These are phyloP conservation scores for Asobara japonica DNA, from an alignment of 1,140 invertebrate species.

Conservation along the genomic window DNA sequence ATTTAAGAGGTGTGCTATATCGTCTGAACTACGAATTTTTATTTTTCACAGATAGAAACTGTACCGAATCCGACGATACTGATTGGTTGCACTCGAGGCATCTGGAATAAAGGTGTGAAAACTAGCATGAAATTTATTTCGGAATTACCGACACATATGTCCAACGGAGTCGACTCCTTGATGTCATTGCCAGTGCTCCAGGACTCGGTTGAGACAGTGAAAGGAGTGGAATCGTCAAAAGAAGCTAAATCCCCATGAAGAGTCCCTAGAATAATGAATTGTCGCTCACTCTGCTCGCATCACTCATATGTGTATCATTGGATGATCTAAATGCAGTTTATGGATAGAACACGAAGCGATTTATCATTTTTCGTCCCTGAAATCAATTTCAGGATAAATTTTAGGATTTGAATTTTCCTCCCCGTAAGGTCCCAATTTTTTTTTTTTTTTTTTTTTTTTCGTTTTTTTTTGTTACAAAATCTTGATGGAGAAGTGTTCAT, in stretches of 20 bases:
- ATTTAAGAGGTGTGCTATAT: neutral
- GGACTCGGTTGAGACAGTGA: slow-evolving; percentile 4
- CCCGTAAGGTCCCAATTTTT: too few species aligned
- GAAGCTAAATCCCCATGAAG: neutral
- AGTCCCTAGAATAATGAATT: neutral
- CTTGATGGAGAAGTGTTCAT: too few species aligned
- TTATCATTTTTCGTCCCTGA: too few species aligned
- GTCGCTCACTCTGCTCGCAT: neutral
- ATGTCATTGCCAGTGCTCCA: slow-evolving; percentile 18
- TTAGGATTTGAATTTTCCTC: too few species aligned
- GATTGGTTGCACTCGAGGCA: slow-evolving; percentile 19
- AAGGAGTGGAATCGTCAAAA: neutral
- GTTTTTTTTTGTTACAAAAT: too few species aligned
- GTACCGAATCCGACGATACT: slow-evolving; percentile 35
- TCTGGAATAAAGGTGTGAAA: slow-evolving; percentile 41
- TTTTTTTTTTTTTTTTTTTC: too few species aligned
- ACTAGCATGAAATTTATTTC: slow-evolving; percentile 37
- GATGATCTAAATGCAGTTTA: too few species aligned
- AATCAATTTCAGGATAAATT: too few species aligned
- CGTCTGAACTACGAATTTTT: neutral
- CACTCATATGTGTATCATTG: too few species aligned
- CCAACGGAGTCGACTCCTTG: slow-evolving; percentile 37
- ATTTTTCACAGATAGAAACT: slow-evolving; percentile 20
- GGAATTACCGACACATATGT: slow-evolving; percentile 37
- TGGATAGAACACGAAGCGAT: too few species aligned